Base-by-base conservation (phyloP, 2,797 vertebrate genomes). In the Fundulus diaphanus region DNA sequence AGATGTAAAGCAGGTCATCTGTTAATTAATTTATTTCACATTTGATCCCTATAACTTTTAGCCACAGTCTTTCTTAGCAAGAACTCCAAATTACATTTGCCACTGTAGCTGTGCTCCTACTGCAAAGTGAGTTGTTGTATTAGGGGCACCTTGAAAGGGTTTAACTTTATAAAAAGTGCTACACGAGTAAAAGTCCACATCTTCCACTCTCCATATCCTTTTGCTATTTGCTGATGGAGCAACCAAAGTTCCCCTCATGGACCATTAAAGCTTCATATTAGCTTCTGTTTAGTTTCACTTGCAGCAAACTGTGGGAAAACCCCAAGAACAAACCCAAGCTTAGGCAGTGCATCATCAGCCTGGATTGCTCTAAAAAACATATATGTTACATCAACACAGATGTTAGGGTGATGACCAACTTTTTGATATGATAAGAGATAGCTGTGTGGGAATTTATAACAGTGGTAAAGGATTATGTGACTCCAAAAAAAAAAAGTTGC, bases 331-430 rank as follows among this genome's bases (percentile, higher is more conserved):
- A 74, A 79, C 76, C 72, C 22, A 46, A 29, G 57, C 46, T 40
- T 59, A 74, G 48, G 79, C 56, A 70, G 75, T 69, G 78, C 72
- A 81, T 81, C 81, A 74, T 78, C 76, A 72, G 81, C 79, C 73
- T 74, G 77, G 74, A 79, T 91, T 91, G 82, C 88, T 82, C 81
- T 51, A 12, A 80, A 76, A 85, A 72, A 72, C 57, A 77, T 85
- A 84, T 88, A 77, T 85, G 83, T 92, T 92, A 87, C 90, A 92
- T 92, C 90, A 92, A 79, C 86, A 87, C 51, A 81, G 77, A 88
- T 91, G 87, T 90, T 88, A 88, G 22, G 70, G 70, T 31, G 66
- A 73, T 90, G 87, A 89, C 85, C 83, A 74, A 46, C 81, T 74
- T 87, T 88, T 85, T 83, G 73, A 87, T 66, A 73, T 51, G 48